phyloP scores from a whole-genome alignment of 2,797 vertebrate species.

The Scyliorhinus canicula region DNA sequence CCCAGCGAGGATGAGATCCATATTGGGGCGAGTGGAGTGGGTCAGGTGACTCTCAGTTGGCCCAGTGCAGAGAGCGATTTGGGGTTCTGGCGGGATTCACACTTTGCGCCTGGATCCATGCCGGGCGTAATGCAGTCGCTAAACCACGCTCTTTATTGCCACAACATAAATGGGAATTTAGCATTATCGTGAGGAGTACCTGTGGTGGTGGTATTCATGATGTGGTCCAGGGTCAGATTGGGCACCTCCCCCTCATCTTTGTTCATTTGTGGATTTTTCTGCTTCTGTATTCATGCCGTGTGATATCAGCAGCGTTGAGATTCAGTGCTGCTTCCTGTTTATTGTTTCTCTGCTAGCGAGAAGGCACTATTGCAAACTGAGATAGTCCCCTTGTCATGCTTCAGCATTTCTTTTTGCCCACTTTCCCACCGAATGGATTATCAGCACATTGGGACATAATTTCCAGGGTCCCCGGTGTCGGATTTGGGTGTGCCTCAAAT shows the following conservation, averaged over 20 bases:
- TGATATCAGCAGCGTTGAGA: background rate
- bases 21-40: too few relatives aligned
- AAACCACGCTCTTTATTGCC: background rate
- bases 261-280: background rate
- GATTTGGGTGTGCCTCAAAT: too few relatives aligned
- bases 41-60: too few relatives aligned
- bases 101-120: too few relatives aligned
- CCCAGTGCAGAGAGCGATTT: too few relatives aligned
- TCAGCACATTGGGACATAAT: too few relatives aligned
- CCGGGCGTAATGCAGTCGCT: too few relatives aligned
- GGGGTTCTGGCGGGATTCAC: too few relatives aligned
- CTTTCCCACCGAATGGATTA: background rate
- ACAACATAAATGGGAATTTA: background rate
- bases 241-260: background rate
- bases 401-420: background rate
- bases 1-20: too few relatives aligned
- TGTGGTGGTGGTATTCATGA: background rate
- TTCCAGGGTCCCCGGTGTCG: too few relatives aligned
- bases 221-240: background rate
- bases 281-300: background rate
- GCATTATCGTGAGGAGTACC: background rate
- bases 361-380: background rate
- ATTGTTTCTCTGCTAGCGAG: background rate
- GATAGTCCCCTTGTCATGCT: background rate
- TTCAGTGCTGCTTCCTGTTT: background rate